Evolutionary conservation across 2,888 invertebrate species (phyloP), one percentile per base, ranked within the genome.

Genomic region (Sipha maydis): DNA sequence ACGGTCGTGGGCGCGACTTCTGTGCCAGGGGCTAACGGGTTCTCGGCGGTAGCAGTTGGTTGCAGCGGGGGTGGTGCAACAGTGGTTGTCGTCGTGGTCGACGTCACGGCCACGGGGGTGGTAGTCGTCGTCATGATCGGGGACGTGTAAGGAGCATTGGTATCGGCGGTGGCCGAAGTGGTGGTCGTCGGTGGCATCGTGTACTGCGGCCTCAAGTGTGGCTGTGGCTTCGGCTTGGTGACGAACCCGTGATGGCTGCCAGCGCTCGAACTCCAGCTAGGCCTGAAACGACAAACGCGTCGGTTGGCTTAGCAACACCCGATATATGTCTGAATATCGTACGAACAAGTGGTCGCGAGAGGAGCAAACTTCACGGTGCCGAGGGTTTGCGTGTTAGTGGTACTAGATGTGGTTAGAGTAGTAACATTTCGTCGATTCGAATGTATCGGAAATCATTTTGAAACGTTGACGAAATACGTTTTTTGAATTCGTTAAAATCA

Each of bases 91-190:
- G 91, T 83, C 9, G 56, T 76, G 7, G 77, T 48, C 92, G 92
- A 82, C 91, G 91, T n/a, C 91, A 91, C 83, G 8, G 34, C 31
- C 17, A 67, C n/a, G 92, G 92, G 83, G 91, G 91, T 28, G 31
- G 89, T 28, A 8, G 85, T 83, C 67, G 69, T 48, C 38, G 61
- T 75, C 28, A 84, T 14, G 25, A 77, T 25, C n/a, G 89, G n/a
- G 8, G 89, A 80, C 5, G 89, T 77, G 5, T 89, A 85, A 21
- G 89, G 79, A 3, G 85, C 34, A 79, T 89, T 54, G 71, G 89
- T 41, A 77, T 83, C 38, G 83, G 90, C 84, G 31, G 89, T 80
- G n/a, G 91, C 90, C 21, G 89, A 41, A 82, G 89, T 78, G 84
- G 90, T 83, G 25, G 89, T 89, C 34, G 91, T 90, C 48, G 89